Base-by-base conservation (phyloP, 2,888 invertebrate genomes). In the Ophioninae sp. region DNA sequence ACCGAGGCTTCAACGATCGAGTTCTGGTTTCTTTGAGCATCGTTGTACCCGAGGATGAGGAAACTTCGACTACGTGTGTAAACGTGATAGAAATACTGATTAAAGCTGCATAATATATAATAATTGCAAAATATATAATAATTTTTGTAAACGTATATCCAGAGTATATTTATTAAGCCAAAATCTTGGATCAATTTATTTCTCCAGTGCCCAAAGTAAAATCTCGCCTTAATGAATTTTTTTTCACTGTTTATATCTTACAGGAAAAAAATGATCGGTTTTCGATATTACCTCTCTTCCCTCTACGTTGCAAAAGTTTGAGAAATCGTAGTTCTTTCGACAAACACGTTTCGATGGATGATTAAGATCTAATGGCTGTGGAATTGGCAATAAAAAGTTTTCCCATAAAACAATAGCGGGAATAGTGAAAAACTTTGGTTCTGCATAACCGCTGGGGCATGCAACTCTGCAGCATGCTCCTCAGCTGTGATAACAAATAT, bases 1-100 rank as follows among this genome's bases (percentile, higher is more conserved):
- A 50, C 74, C 65, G 21, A 74, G 70, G 82, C 41, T 72, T 61
- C 64, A 65, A 65, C 57, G 78, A 74, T 82, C n/a, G 67, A 44
- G n/a, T 3, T 79, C 7, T 59, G 62, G 6, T 10, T 64, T 44
- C 57, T 62, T 61, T 20, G 65, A 10, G 21, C 6, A 41, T 50
- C 37, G n/a, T 37, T 23, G 56, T 20, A n/a, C 74, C 30, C 20
- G 56, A 64, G 78, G 13, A 23, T n/a, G 64, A 39, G 65, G 74
- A 78, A 79, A 79, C 57, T 69, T 78, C 10, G 39, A 30, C 70
- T 56, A 23, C 30, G 30, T 61, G 41, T 73, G n/a, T 65, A 65
- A 37, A 39, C 64, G 30, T 78, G 64, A 69, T 68, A 6, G 30
- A 68, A 74, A 78, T 82, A 78, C 57, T 62, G 64, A 61, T 65